Percentiles rank a stretch among this genome's conserved stretches.
These are phyloP conservation scores for Epinotia nisella DNA, from an alignment of 2,888 invertebrate species.

Conservation along the genomic window DNA sequence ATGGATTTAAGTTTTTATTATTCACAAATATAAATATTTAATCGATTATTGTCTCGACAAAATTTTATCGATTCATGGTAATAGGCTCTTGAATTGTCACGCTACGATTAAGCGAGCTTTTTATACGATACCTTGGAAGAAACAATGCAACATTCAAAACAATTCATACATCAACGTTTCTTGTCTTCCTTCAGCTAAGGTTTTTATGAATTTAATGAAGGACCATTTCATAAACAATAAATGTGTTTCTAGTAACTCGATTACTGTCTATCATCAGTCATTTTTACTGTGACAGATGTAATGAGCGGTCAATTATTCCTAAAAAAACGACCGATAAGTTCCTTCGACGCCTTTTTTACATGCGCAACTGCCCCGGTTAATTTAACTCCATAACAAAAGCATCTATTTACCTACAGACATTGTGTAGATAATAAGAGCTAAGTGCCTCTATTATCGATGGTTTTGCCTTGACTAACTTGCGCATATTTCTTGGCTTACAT, in stretches of 20 bases:
- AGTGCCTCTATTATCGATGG: background rate
- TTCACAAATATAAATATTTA: constrained; percentile 40
- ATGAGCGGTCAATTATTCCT: constrained; percentile 25
- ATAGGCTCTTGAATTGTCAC: constrained; percentile 31
- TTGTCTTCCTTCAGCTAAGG: constrained; percentile 8
- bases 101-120: constrained; percentile 26
- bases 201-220: constrained; percentile 25
- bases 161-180: constrained; percentile 22
- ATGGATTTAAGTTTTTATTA: constrained; percentile 27
- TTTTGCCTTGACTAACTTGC: background rate
- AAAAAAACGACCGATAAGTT: constrained; percentile 10
- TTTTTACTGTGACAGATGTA: constrained; percentile 28
- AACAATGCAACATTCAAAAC: constrained; percentile 30
- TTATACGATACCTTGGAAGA: constrained; percentile 18
- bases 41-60: constrained; percentile 39
- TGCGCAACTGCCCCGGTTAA: background rate
- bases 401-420: background rate
- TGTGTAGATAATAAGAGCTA: background rate
- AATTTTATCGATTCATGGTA: constrained; percentile 39
- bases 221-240: constrained; percentile 18
- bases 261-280: constrained; percentile 17
- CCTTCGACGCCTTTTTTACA: constrained; percentile 10
- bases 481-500: background rate
- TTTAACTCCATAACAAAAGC: background rate
- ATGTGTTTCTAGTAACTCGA: constrained; percentile 17